Base-by-base conservation (phyloP, 2,797 vertebrate genomes). In the Lagocephalus sceleratus region DNA sequence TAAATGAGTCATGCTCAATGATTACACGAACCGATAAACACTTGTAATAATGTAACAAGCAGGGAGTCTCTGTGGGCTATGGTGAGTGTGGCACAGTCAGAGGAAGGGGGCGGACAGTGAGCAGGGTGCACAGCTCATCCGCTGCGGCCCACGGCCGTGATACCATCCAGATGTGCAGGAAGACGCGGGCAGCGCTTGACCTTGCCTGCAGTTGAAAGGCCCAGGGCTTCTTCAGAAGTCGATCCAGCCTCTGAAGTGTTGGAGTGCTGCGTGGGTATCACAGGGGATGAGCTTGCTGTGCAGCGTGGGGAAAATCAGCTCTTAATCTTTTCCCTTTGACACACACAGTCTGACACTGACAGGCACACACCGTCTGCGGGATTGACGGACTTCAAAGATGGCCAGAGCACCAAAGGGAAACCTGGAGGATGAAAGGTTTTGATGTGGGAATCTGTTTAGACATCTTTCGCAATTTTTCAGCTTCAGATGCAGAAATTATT, bases 221-320 rank as follows among this genome's bases (percentile, higher is more conserved):
- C 76, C 69, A 69, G 14, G 1, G 63, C 51, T 70, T 72, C 79
- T 64, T 84, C 78, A 81, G 68, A 88, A 85, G 81, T 78, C 22
- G 0, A 20, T 79, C 76, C 78, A 84, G 57, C 63, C 83, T 89
- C 89, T 90, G 84, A 89, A 84, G 77, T 79, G 62, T 57, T 51
- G 42, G 51, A 32, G 57, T 16, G 41, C 51, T 54, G 69, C 55
- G 57, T 77, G 63, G 66, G 76, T 50, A 66, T 84, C 73, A 73
- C 58, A 73, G 60, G 57, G 66, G 55, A 35, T 35, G 32, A 35
- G 32, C 32, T 56, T 16, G 43, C 57, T 72, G 57, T 50, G 63
- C 63, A 12, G 63, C 20, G 26, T 47, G 26, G 57, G 63, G 63
- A 72, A 65, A 81, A 80, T 51, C 66, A 20, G 61, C 61, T 60